These are phyloP conservation scores for Lerema accius DNA, from an alignment of 1,140 invertebrate species.

Conservation along the genomic window DNA sequence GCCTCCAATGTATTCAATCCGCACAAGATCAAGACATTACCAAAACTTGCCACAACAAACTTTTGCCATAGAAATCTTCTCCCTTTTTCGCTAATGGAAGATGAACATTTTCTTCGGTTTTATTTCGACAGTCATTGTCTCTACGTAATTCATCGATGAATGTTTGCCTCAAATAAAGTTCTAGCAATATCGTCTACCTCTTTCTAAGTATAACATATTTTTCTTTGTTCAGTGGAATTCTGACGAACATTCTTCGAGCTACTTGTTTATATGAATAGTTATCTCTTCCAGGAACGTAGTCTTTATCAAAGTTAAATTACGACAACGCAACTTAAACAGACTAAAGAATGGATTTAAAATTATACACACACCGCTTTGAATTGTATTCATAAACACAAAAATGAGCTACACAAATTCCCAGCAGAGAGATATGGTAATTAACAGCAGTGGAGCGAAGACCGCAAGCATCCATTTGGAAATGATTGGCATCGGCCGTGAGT, in stretches of 20 bases:
- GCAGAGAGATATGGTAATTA: constrained; percentile 53
- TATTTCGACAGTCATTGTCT: constrained; percentile 34
- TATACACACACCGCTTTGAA: background rate
- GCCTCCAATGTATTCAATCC: constrained; percentile 72
- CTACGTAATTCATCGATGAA: constrained; percentile 25
- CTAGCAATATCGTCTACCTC: constrained; percentile 16
- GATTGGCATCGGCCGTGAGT: constrained; percentile 67
- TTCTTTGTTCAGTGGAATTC: background rate
- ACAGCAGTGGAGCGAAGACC: constrained; percentile 63
- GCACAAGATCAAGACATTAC: constrained; percentile 66
- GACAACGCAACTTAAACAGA: too few species aligned
- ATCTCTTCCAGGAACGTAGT: too few species aligned
- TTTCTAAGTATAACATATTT: background rate
- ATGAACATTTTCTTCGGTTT: constrained; percentile 39
- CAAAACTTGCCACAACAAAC: constrained; percentile 49
- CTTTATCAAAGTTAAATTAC: too few species aligned
- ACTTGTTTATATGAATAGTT: too few species aligned
- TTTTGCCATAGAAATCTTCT: constrained; percentile 48
- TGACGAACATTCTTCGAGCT: too few species aligned
- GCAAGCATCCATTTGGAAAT: constrained; percentile 70
- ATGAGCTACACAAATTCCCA: constrained; percentile 10
- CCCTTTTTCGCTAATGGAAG: constrained; percentile 39
- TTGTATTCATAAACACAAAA: background rate
- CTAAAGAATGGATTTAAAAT: too few species aligned
- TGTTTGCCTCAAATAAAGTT: constrained; percentile 9